These are phyloP conservation scores for Mythimna impura DNA, from an alignment of 2,888 invertebrate species.

Conservation along the genomic window DNA sequence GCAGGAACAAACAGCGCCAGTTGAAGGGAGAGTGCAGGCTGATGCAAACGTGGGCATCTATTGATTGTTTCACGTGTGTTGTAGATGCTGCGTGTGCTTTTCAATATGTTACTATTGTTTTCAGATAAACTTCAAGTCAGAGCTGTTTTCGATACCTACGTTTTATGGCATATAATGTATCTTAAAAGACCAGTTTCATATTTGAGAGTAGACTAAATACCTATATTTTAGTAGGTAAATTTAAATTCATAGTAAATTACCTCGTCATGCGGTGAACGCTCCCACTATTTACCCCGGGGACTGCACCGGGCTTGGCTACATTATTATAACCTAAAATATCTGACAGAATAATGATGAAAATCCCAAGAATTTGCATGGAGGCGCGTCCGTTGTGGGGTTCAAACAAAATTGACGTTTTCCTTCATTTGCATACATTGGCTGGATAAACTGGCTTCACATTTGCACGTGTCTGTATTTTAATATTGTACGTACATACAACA, in stretches of 20 bases:
- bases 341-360: constrained; percentile 25
- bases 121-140: neutral
- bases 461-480: constrained; percentile 53
- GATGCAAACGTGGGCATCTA: neutral
- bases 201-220: neutral
- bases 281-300: constrained; percentile 9
- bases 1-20: constrained; percentile 22
- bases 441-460: constrained; percentile 47
- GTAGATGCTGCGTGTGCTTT: neutral
- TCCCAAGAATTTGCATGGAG: constrained; percentile 39
- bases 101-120: neutral
- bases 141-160: no score
- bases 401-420: constrained; percentile 53
- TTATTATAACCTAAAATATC: constrained; percentile 27
- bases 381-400: constrained; percentile 24
- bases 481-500: constrained; percentile 22
- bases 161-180: neutral
- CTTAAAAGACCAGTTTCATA: neutral
- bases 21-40: constrained; percentile 1
- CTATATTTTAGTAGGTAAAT: neutral
- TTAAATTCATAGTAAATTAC: constrained; percentile 2
- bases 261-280: neutral
- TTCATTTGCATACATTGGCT: constrained; percentile 53
- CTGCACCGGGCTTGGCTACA: neutral
- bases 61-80: constrained; percentile 2